These are phyloP conservation scores for Phoeniculus purpureus DNA, from an alignment of 2,797 vertebrate species.

Conservation along the genomic window DNA sequence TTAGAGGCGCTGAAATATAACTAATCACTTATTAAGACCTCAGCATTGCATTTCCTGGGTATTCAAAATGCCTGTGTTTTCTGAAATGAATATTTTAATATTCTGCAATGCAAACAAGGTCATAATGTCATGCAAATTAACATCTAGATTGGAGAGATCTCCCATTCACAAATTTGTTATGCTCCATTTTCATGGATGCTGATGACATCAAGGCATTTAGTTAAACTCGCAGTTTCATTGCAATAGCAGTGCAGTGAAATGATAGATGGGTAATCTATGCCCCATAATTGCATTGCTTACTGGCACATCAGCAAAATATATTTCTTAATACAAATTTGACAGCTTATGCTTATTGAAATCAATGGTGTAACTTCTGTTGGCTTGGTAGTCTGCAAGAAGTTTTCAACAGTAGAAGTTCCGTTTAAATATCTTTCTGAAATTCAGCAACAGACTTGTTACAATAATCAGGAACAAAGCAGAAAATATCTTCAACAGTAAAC, in stretches of 20 bases:
- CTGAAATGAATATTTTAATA: slow-evolving; percentile 52
- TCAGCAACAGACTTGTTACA: background rate
- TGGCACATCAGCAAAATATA: background rate
- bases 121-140: slow-evolving; percentile 68
- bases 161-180: slow-evolving; percentile 45
- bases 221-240: slow-evolving; percentile 10
- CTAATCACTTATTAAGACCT: slow-evolving; percentile 26
- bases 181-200: slow-evolving; percentile 55
- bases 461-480: background rate
- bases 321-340: background rate
- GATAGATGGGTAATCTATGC: background rate
- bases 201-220: slow-evolving; percentile 56
- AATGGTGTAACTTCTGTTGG: background rate
- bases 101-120: slow-evolving; percentile 67
- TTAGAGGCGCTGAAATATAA: background rate
- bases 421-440: background rate
- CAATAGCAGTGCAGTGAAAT: background rate
- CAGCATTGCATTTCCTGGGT: slow-evolving; percentile 27
- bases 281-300: background rate
- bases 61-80: slow-evolving; percentile 38
- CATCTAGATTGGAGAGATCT: slow-evolving; percentile 59
- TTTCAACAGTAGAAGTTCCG: background rate
- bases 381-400: background rate
- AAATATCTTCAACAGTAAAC: background rate
- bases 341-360: background rate